phyloP scores from a whole-genome alignment of 2,113 vertebrate genomes.

The Genyomyrus donnyi region DNA sequence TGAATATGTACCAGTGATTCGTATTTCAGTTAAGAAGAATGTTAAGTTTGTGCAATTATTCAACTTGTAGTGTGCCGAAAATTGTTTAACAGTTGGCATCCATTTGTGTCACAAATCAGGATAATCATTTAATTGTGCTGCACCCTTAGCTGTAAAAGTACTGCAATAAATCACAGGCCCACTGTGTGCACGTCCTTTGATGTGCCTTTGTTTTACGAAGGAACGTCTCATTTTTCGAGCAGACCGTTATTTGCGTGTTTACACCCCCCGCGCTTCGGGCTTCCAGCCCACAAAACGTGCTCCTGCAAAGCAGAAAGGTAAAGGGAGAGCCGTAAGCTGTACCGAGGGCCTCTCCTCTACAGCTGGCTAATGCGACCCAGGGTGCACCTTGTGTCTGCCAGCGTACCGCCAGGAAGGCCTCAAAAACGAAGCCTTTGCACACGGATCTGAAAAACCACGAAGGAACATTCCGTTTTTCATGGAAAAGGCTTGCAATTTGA shows the following conservation, averaged over 20 bases:
- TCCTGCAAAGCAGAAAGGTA: background rate
- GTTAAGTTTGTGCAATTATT: background rate
- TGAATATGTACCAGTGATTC: background rate
- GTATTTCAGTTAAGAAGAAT: background rate
- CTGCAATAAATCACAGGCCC: background rate
- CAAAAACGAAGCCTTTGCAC: background rate
- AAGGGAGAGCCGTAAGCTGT: background rate
- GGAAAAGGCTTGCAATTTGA: constrained; percentile 10
- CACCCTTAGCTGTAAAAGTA: background rate
- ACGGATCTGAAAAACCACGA: background rate
- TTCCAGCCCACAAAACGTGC: background rate
- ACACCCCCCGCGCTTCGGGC: background rate
- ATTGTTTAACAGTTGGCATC: background rate
- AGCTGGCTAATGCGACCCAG: background rate
- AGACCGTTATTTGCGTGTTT: background rate
- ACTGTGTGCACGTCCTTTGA: background rate
- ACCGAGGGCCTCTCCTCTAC: background rate
- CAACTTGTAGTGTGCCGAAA: background rate
- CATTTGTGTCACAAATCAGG: background rate
- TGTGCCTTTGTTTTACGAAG: background rate
- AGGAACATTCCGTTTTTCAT: background rate
- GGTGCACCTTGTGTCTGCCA: background rate
- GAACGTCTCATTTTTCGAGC: background rate
- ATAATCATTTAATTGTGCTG: background rate
- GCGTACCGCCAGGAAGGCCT: background rate